phyloP scores from a whole-genome alignment of 2,113 vertebrate genomes.

The Tragelaphus strepsiceros region DNA sequence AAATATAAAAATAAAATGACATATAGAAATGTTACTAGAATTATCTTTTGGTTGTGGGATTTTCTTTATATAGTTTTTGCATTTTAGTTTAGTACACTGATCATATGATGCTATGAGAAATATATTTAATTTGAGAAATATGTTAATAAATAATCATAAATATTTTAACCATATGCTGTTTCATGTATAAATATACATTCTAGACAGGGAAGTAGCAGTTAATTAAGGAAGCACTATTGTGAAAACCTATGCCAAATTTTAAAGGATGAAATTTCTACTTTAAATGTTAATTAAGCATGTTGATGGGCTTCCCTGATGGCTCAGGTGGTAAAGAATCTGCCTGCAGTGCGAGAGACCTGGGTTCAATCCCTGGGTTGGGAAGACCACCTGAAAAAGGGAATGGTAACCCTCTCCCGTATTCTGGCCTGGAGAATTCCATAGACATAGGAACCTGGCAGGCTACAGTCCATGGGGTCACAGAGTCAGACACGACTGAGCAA shows the following conservation, averaged over 20 bases:
- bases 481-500: not conserved
- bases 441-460: not conserved
- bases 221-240: not conserved
- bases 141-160: not conserved
- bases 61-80: not conserved
- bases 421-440: not conserved
- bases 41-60: not conserved
- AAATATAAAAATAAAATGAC: not conserved
- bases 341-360: not conserved
- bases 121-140: not conserved
- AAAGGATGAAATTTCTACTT: not conserved
- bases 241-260: constrained; percentile 11
- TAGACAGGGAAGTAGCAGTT: not conserved
- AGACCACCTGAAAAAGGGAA: not conserved
- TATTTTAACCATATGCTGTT: not conserved
- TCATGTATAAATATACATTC: not conserved
- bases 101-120: not conserved
- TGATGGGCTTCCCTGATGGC: not conserved
- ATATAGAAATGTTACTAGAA: not conserved
- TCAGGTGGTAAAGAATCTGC: not conserved
- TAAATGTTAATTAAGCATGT: not conserved
- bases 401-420: not conserved
- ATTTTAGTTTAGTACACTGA: not conserved
- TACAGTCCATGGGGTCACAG: not conserved
- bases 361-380: not conserved